Evolutionary conservation across 1,140 invertebrate species (phyloP), one percentile per base, ranked within the genome.

Genomic region (Drosophila pseudoobscura): DNA sequence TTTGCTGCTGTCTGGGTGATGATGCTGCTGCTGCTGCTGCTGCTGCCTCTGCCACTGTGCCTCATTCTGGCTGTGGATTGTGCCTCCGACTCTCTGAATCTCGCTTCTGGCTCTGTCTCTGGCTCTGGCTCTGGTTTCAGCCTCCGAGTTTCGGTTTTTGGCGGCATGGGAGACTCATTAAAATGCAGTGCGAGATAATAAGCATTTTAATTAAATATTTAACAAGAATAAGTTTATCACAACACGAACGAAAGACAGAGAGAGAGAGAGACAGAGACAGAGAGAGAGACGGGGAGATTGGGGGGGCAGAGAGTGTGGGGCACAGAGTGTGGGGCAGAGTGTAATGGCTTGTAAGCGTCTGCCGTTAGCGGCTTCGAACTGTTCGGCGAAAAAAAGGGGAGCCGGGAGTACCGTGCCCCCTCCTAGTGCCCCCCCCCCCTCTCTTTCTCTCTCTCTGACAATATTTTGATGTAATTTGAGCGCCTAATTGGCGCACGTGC

Each of bases 131-230:
- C 35, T 39, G 35, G 35, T 39, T 50, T 39, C 35, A 3, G 35
- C 11, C 35, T 1, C 7, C 51, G 46, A 17, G 29, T 39, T 20
- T 65, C 56, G 35, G 57, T 59, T 60, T 64, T 56, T 63, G 6
- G 24, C 13, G 58, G 72, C 75, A 70, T 70, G 82, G 75, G 72
- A 84, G 83, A 90, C 88, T 90, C 88, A 90, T 90, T 90, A 90
- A 90, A 90, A 90, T 90, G 88, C 88, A 90, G 83, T 90, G 88
- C 88, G 78, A 90, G 88, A 90, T 90, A 90, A 90, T 90, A 90
- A 90, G 88, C 88, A 90, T 90, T 90, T 90, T 90, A 90, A 90
- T 90, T 90, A 90, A 90, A 90, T 90, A 90, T 90, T 90, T 90
- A 90, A 90, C 88, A 90, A 82, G 88, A 90, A 90, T 90, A 90